A percentile compares a stretch with the other conserved stretches of the same genome.
These are phyloP conservation scores for Lamellibrachia columna DNA, from an alignment of 2,888 invertebrate species.

Conservation along the genomic window DNA sequence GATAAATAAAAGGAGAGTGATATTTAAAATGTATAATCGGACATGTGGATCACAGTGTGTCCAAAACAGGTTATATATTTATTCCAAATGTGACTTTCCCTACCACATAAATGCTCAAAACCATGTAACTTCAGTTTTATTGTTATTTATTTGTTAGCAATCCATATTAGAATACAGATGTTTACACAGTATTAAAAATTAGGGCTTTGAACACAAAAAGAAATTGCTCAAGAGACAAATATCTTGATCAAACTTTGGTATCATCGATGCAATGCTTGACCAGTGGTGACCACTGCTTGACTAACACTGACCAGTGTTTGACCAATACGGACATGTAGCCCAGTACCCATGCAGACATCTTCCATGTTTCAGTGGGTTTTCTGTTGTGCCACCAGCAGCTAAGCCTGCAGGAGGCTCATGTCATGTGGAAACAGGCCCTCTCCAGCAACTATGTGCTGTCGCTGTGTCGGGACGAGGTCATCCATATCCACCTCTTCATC, in stretches of 20 bases:
- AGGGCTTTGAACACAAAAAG: too few relatives aligned
- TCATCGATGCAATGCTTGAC: too few relatives aligned
- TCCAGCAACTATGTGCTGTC: constrained; percentile 94
- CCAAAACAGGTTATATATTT: background rate
- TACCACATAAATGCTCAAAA: background rate
- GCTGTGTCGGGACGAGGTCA: constrained; percentile 95
- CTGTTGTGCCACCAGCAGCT: constrained; percentile 89
- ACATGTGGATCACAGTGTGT: background rate
- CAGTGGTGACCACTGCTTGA: too few relatives aligned
- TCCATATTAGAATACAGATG: background rate
- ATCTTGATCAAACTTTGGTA: too few relatives aligned
- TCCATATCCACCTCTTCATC: constrained; percentile 93
- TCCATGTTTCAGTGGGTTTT: constrained; percentile 77
- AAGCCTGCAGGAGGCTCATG: constrained; percentile 70
- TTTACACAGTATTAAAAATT: background rate
- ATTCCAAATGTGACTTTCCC: background rate
- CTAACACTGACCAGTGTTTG: too few relatives aligned
- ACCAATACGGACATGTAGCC: background rate
- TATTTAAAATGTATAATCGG: background rate
- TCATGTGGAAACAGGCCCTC: constrained; percentile 88
- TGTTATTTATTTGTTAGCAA: background rate
- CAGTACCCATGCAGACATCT: background rate
- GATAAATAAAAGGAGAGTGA: background rate
- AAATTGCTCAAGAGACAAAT: too few relatives aligned
- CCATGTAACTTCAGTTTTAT: background rate